Conservation (phyloP, 2,113 vertebrate genomes). For the Podarcis cretensis region DNA sequence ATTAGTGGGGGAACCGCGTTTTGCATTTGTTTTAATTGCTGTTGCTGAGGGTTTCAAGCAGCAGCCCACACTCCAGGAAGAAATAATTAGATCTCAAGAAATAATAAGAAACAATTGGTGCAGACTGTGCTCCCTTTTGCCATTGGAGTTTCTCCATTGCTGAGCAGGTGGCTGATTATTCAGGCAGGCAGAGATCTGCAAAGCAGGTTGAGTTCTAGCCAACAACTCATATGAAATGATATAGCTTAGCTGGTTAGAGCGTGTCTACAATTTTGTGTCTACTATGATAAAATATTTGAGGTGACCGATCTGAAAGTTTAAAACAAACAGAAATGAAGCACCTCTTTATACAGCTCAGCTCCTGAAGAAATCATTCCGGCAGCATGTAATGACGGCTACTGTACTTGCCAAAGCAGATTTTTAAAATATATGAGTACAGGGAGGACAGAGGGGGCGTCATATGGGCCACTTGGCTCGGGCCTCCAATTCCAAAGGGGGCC, state of each 20-base stretch:
- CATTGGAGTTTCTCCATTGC: neutral
- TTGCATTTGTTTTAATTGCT: conserved; percentile 4
- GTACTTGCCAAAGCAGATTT: neutral
- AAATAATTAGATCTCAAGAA: conserved; percentile 3
- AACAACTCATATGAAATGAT: neutral
- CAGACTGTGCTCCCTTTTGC: neutral
- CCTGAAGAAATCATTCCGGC: neutral
- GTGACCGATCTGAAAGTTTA: neutral
- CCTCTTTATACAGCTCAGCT: neutral
- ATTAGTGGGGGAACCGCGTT: neutral
- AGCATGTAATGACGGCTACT: neutral
- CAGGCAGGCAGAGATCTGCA: neutral
- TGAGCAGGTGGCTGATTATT: too few species aligned
- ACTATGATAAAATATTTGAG: too few species aligned
- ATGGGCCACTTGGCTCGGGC: too few species aligned
- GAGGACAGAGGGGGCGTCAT: too few species aligned
- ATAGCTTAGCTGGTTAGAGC: neutral
- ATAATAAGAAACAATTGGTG: neutral
- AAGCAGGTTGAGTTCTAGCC: neutral
- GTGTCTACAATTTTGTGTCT: too few species aligned
- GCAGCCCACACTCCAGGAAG: neutral
- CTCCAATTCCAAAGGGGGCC: too few species aligned
- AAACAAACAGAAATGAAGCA: neutral
- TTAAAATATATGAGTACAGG: neutral
- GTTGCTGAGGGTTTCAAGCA: neutral